Evolutionary conservation across 2,797 vertebrate genomes (phyloP), one percentile per base, ranked within the genome.

Genomic region (Gallinago stenura): DNA sequence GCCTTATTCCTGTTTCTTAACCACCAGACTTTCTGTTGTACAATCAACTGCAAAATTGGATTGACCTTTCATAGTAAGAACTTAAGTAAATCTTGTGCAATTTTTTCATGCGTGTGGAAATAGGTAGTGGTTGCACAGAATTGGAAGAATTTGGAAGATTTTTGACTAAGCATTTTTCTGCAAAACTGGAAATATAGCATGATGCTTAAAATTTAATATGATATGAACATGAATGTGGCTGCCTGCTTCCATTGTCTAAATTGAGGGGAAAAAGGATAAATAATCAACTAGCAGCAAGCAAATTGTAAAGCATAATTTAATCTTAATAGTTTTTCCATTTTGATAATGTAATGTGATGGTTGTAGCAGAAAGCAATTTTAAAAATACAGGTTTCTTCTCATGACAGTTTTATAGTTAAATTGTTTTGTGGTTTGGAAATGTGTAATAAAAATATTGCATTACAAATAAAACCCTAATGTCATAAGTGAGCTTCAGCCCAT

Each of bases 291-390:
- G 69, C 60, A 91, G 88, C 75, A 89, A 94, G 78, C 77, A 87
- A 89, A 89, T 9, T 56, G 64, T 91, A 81, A 96, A 96, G 48
- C 7, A 9, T 85, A 94, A 95, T 96, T 95, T 93, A 86, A 87
- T 94, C 88, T 92, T 92, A 72, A 84, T 90, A 68, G 81, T 91
- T 96, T 96, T 96, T 96, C 96, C 87, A 90, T 96, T 96, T 90
- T 93, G 86, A 73, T 96, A 96, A 91, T 84, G 87, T 72, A 77
- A 89, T 80, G 82, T 84, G 87, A 86, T 82, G 77, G 57, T 50
- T 87, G 56, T 71, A 88, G 92, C 89, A 94, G 79, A 92, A 95
- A 90, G 84, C 93, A 89, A 89, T 96, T 96, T 95, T 81, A 26
- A 91, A 96, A 97, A 93, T 50, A 87, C 58, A 83, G 64, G 64